Evolutionary conservation across 2,797 vertebrate genomes (phyloP), one percentile per base, ranked within the genome.

Genomic region (Sebastolobus alascanus): DNA sequence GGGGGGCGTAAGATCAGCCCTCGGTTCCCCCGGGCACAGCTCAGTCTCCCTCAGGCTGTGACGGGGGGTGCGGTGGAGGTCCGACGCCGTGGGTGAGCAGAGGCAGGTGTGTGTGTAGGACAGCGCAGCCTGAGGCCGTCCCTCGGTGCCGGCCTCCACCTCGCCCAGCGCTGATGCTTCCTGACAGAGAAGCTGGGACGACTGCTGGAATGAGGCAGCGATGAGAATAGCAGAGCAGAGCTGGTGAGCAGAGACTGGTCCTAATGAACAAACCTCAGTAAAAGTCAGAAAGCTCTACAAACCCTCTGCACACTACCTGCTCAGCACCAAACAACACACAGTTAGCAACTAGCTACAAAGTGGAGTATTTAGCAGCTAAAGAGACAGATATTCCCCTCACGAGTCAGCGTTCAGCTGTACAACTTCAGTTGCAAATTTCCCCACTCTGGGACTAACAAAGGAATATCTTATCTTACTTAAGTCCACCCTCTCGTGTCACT

Each of bases 181-280:
- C 22, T 96, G 97, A 98, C 97, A 97, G 80, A 83, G 29, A 75
- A 91, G 91, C 92, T 91, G 90, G 90, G 88, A 92, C 88, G 79
- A 91, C 90, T 92, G 83, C 91, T 86, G 91, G 92, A 94, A 90
- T 35, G 72, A 71, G 88, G 91, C 88, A 94, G 94, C 80, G 93
- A 95, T 94, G 96, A 96, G 94, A 92, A 96, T 93, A 89, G 87
- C 29, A 65, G 8, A 55, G 54, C 75, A 83, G 65, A 80, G 16
- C 54, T 55, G 84, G n/a, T 3, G 56, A 76, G 11, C n/a, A 22
- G 55, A 70, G 35, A 22, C 75, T 14, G 63, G 2, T 55, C 8
- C 40, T 40, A 8, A 63, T 5, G 7, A 66, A 50, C 29, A 40
- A 65, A 54, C 29, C 35, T 71, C 33, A 73, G 13, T 9, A 14